These are phyloP conservation scores for Rhagium mordax DNA, from an alignment of 2,888 invertebrate species.

Conservation along the genomic window DNA sequence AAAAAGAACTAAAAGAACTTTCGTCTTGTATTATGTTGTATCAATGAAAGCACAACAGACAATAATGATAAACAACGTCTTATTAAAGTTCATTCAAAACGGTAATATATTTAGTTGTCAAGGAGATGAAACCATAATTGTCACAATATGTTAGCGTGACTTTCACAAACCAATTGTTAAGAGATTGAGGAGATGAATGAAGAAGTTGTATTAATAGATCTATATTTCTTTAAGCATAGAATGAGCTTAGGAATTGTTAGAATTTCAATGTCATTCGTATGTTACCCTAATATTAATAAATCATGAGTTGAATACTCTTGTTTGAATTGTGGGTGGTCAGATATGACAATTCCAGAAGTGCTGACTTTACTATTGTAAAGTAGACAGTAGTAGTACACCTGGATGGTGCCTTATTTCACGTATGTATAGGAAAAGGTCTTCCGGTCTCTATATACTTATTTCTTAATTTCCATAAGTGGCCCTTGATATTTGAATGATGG, in stretches of 20 bases:
- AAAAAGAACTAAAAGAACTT: too few relatives aligned
- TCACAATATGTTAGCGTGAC: conserved; percentile 20
- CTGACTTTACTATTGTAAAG: conserved; percentile 63
- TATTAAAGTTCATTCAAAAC: background rate
- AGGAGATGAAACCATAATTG: conserved; percentile 14
- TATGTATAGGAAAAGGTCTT: conserved; percentile 5
- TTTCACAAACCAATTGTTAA: conserved; percentile 6
- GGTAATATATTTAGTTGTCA: background rate
- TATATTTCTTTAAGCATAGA: conserved; percentile 16
- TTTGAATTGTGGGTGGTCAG: conserved; percentile 67
- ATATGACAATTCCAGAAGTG: conserved; percentile 62
- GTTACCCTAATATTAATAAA: conserved; percentile 58
- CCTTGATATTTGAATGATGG: too few relatives aligned
- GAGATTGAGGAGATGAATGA: background rate
- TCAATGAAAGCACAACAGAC: too few relatives aligned
- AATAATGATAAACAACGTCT: too few relatives aligned
- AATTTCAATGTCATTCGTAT: conserved; percentile 2
- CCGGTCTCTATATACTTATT: conserved; percentile 1
- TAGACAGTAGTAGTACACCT: conserved; percentile 14
- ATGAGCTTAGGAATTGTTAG: conserved; percentile 3
- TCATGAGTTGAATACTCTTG: conserved; percentile 62
- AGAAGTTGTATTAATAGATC: conserved; percentile 11
- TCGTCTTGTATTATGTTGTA: too few relatives aligned
- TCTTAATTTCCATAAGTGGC: background rate
- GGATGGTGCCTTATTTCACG: conserved; percentile 1